Conservation (phyloP, 2,113 vertebrate species). For the Archilochus colubris region DNA sequence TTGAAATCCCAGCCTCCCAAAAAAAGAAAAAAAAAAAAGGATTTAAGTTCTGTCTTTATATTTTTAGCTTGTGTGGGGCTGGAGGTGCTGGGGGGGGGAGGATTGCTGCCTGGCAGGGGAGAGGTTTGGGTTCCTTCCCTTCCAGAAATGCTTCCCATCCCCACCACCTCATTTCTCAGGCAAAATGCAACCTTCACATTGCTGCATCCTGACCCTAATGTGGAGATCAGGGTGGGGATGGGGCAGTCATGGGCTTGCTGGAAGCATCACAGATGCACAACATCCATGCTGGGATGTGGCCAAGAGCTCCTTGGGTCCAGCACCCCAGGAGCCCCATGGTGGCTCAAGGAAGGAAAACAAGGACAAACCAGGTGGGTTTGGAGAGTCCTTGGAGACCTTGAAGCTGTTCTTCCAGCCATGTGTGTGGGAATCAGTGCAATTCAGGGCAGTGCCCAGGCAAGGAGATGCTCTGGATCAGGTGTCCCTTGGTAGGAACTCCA, state of each 20-base stretch:
- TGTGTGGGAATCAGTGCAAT: neutral
- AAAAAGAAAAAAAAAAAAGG: neutral
- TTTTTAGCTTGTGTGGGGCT: neutral
- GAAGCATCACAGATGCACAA: no score
- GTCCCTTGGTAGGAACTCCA: neutral
- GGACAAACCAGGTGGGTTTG: neutral
- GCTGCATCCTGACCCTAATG: neutral
- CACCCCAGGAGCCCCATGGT: rapidly evolving
- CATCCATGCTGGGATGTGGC: neutral
- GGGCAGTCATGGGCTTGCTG: neutral
- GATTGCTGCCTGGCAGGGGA: neutral
- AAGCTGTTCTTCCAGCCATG: no score
- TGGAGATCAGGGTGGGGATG: rapidly evolving
- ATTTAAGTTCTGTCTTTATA: neutral
- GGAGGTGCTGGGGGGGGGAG: rapidly evolving
- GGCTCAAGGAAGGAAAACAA: neutral
- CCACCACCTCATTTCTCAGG: neutral
- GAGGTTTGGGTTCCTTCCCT: neutral
- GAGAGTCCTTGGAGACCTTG: no score
- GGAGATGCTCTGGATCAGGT: neutral
- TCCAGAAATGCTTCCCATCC: neutral
- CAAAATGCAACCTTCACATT: neutral
- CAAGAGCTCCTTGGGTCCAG: neutral
- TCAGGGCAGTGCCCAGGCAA: rapidly evolving
- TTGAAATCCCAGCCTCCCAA: rapidly evolving